A percentile compares a stretch with the other conserved stretches of the same genome.
phyloP scores from a whole-genome alignment of 2,113 vertebrate genomes.

The Formicarius rufipectus region DNA sequence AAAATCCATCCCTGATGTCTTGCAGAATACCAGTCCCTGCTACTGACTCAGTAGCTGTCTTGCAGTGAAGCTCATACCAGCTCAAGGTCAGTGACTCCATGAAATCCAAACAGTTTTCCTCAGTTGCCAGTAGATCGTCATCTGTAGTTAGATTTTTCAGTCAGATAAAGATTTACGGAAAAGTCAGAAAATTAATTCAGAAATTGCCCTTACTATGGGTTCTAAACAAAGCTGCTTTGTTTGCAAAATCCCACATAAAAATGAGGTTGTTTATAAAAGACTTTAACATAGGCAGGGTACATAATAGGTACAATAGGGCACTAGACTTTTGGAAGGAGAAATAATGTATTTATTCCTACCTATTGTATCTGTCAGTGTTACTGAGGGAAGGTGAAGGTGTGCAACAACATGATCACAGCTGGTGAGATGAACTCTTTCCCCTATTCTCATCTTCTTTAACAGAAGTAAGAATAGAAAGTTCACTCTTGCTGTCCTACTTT shows the following conservation, averaged over 20 bases:
- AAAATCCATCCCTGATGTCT: neutral
- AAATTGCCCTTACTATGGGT: neutral
- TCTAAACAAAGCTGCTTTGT: neutral
- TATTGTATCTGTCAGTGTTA: neutral
- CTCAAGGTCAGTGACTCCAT: neutral
- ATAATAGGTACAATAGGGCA: neutral
- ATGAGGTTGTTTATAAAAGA: neutral
- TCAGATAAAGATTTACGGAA: neutral
- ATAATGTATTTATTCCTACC: neutral
- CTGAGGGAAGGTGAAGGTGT: neutral
- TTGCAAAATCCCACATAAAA: neutral
- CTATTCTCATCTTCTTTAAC: neutral
- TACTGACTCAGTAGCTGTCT: neutral
- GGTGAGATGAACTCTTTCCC: neutral
- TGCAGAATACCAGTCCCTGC: neutral
- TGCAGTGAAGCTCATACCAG: neutral
- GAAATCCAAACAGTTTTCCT: neutral
- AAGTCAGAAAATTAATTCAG: neutral
- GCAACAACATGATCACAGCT: neutral
- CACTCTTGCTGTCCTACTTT: constrained; percentile 2
- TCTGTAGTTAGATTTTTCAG: neutral
- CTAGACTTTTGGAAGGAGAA: neutral
- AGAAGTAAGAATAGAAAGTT: neutral
- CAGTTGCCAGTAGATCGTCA: neutral
- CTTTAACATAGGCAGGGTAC: neutral